Conservation (phyloP, 2,113 vertebrate genomes). For the Gymnarchus niloticus region DNA sequence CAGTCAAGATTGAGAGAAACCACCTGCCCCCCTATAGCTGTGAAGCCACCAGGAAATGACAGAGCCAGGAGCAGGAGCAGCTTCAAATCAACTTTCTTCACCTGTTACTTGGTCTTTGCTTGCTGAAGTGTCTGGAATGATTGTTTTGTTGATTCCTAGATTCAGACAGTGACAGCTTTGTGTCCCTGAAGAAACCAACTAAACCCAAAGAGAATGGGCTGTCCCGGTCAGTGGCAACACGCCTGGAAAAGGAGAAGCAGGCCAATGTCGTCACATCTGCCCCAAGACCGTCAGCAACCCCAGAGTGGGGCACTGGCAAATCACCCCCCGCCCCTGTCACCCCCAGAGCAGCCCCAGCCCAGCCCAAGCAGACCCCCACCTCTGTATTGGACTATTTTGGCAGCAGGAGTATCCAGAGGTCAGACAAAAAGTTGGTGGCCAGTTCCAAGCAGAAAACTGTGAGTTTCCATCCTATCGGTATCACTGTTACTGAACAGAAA, state of each 20-base stretch:
- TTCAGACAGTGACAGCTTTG: constrained; percentile 80
- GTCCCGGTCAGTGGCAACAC: constrained; percentile 24
- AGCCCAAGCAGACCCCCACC: constrained; percentile 69
- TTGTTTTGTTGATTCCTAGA: constrained; percentile 56
- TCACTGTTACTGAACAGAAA: neutral
- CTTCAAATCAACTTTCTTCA: no score
- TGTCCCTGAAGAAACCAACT: constrained; percentile 57
- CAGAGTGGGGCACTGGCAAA: constrained; percentile 51
- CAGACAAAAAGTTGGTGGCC: constrained; percentile 86
- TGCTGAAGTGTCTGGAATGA: no score
- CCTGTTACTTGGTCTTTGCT: no score
- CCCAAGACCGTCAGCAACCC: constrained; percentile 22
- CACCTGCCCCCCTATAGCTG: no score
- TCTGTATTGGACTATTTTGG: constrained; percentile 87
- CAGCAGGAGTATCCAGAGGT: constrained; percentile 67
- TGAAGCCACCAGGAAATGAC: no score
- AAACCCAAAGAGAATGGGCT: constrained; percentile 70
- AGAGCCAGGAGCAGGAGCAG: no score
- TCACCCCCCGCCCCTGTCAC: constrained; percentile 46
- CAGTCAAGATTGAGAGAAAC: no score
- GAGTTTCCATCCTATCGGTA: constrained; percentile 43
- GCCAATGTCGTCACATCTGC: constrained; percentile 36
- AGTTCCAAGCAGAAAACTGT: constrained; percentile 83
- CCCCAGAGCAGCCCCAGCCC: constrained; percentile 59
- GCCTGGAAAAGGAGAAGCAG: constrained; percentile 15